Conservation (phyloP, 2,113 vertebrate species). For the Apodemus speciosus region DNA sequence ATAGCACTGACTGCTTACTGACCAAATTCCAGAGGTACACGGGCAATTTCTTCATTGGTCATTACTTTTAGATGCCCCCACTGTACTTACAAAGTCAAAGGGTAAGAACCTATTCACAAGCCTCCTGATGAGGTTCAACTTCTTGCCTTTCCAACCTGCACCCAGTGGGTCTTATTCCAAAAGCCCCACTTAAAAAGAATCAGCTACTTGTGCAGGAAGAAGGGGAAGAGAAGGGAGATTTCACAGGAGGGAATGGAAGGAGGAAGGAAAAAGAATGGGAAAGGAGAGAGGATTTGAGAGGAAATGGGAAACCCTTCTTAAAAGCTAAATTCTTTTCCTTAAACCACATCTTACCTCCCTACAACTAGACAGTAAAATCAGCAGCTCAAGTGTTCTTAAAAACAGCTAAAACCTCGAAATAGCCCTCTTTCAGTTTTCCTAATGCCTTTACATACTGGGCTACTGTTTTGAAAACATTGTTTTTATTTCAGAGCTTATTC, state of each 20-base stretch:
- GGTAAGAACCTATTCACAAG: neutral
- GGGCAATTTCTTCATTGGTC: neutral
- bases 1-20: neutral
- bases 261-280: neutral
- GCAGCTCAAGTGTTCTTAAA: neutral
- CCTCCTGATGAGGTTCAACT: neutral
- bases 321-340: neutral
- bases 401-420: neutral
- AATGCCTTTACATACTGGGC: neutral
- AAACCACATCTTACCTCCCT: neutral
- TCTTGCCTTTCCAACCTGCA: neutral
- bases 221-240: neutral
- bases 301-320: neutral
- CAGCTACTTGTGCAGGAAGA: neutral
- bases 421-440: neutral
- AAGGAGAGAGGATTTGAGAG: neutral
- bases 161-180: neutral
- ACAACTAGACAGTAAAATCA: neutral
- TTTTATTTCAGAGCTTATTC: constrained; percentile 40
- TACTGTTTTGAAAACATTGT: neutral
- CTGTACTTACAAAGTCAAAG: neutral
- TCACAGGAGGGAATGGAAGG: neutral
- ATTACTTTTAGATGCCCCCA: neutral
- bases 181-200: neutral
- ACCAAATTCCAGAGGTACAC: neutral